phyloP scores from a whole-genome alignment of 2,113 vertebrate species.

The Cisticola juncidis region DNA sequence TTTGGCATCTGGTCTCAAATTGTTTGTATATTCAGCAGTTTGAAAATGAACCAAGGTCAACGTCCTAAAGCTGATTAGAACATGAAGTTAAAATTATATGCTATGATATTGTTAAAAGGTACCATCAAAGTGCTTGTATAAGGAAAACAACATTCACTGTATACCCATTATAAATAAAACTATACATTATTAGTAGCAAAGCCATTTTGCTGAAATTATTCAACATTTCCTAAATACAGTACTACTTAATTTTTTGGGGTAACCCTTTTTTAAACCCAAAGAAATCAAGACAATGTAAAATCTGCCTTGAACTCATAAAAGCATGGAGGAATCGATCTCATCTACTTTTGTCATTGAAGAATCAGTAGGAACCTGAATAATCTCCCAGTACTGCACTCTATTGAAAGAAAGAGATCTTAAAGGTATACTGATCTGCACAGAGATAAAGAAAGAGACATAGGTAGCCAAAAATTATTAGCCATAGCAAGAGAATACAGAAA shows the following conservation, averaged over 20 bases:
- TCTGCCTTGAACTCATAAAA: neutral
- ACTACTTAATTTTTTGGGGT: neutral
- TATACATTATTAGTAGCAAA: neutral
- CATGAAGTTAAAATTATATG: neutral
- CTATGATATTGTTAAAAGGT: constrained; percentile 10
- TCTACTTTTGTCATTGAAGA: neutral
- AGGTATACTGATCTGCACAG: neutral
- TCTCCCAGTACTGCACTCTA: neutral
- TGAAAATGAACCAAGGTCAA: constrained; percentile 59
- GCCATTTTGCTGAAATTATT: neutral
- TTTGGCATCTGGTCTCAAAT: constrained; percentile 52
- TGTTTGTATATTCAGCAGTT: constrained; percentile 56
- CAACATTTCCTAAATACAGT: neutral
- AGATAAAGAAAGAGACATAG: neutral
- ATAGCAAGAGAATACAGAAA: neutral
- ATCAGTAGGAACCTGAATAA: neutral
- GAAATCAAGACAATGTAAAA: neutral
- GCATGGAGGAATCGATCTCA: neutral
- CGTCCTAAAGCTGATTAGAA: constrained; percentile 11
- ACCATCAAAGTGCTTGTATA: constrained; percentile 11
- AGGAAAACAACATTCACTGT: neutral
- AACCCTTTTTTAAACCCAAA: neutral
- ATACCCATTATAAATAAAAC: neutral
- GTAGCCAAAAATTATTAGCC: neutral
- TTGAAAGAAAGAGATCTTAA: neutral